Base-by-base conservation (phyloP, 2,113 vertebrate genomes). In the Phalacrocorax brasilianus region DNA sequence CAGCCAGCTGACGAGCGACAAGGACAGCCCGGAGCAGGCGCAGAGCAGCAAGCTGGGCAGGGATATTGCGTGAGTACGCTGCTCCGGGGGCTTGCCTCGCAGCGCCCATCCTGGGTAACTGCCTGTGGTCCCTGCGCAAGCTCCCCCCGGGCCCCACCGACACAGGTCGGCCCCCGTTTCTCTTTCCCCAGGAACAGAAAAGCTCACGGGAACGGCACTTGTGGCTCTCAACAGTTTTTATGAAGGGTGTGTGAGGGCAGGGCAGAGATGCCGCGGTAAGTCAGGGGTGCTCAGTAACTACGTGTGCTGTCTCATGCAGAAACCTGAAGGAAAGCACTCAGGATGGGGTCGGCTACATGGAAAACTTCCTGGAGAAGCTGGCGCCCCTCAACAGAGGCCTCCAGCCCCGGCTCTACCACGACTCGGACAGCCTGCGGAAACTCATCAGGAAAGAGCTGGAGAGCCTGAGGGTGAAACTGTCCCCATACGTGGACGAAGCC, bases 371-470 rank as follows among this genome's bases (percentile, higher is more conserved):
- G 45, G 97, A 97, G 44, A 98, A 98, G 72, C 89, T 97, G 73
- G 94, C 91, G 5, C 97, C 98, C 5, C 79, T 98, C n/a, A 61
- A 44, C 59, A 78, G 78, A 6, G 97, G 88, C 61, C 88, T 94
- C 65, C 97, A 95, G 45, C 96, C 61, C 2, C 97, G 85, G 89
- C 96, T 98, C n/a, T 83, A 78, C 40, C 78, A 91, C 21, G 98
- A 99, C 88, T 95, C 98, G 0, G 98, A 91, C 56, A 89, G 97
- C 5, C 96, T 99, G 91, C 97, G 98, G 8, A 92, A 85, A 18
- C 98, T 97, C 33, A 91, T 99, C 72, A 97, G 97, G 73, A 96
- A 98, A 27, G 98, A 99, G 97, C 97, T 99, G 92, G 94, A 97
- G 4, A 98, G 98, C 91, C 97, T 99, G 85, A 83, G 93, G 38